phyloP scores from a whole-genome alignment of 2,113 vertebrate genomes.

The Phrynocephalus versicolor region DNA sequence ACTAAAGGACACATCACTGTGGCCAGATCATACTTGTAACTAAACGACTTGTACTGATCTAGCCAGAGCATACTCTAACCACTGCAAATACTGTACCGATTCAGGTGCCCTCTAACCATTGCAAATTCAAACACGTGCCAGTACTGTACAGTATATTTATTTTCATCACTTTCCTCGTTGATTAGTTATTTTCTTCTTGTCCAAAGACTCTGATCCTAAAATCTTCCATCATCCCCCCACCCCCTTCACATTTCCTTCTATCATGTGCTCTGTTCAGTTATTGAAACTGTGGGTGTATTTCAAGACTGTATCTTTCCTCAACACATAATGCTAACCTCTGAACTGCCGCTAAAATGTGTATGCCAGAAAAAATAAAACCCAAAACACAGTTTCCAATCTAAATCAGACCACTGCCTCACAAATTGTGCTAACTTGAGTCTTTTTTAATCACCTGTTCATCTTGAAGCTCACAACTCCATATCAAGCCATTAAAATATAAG shows the following conservation, averaged over 20 bases:
- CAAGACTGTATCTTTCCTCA: neutral
- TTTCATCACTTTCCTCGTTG: neutral
- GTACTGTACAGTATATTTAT: neutral
- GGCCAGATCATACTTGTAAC: neutral
- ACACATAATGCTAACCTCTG: neutral
- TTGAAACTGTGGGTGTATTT: neutral
- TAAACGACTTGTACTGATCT: neutral
- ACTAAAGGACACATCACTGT: too few relatives aligned
- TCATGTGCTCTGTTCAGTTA: neutral
- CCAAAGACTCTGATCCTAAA: neutral
- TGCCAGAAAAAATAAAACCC: slow-evolving; percentile 32
- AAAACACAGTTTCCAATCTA: neutral
- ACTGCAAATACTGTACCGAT: neutral
- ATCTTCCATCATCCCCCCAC: neutral
- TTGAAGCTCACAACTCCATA: neutral
- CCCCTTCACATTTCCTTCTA: neutral
- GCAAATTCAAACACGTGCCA: neutral
- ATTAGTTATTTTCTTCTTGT: neutral
- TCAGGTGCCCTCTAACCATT: neutral
- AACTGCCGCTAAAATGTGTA: neutral
- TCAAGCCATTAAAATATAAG: slow-evolving; percentile 10
- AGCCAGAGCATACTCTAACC: neutral
- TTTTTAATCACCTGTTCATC: neutral
- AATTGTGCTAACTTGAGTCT: neutral
- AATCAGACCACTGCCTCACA: neutral